phyloP scores from a whole-genome alignment of 2,888 invertebrate species.

The Corythucha ciliata region DNA sequence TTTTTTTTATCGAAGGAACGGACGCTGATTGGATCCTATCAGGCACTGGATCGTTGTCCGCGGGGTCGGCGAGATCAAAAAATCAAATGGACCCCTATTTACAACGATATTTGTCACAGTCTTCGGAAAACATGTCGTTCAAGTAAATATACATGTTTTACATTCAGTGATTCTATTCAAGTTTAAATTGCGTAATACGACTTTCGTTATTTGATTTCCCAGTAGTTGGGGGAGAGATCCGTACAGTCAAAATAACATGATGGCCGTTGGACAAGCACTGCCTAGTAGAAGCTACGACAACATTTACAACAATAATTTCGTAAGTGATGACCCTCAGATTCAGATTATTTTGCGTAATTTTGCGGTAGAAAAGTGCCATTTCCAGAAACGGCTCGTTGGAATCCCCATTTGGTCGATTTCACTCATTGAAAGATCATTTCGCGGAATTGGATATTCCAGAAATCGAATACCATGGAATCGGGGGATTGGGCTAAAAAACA shows the following conservation, averaged over 20 bases:
- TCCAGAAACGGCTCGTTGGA: too few relatives aligned
- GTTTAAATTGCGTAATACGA: background rate
- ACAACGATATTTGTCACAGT: constrained; percentile 27
- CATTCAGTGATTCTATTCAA: background rate
- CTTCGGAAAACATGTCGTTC: constrained; percentile 32
- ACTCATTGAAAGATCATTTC: too few relatives aligned
- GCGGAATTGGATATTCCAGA: too few relatives aligned
- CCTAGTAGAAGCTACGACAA: constrained; percentile 24
- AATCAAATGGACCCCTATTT: constrained; percentile 35
- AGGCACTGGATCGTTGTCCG: constrained; percentile 52
- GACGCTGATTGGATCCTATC: constrained; percentile 70
- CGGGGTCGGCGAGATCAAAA: constrained; percentile 42
- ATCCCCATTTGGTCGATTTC: too few relatives aligned
- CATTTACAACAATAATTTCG: constrained; percentile 20
- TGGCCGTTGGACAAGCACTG: constrained; percentile 29
- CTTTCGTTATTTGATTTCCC: constrained; percentile 7
- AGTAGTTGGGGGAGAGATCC: constrained; percentile 30
- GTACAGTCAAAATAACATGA: constrained; percentile 28
- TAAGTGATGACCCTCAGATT: too few relatives aligned
- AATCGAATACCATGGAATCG: too few relatives aligned
- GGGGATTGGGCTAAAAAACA: too few relatives aligned
- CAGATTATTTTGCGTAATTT: too few relatives aligned
- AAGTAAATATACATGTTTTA: background rate
- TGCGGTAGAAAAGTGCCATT: too few relatives aligned
- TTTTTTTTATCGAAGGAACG: constrained; percentile 43